Percentiles rank a stretch among this genome's conserved stretches.
phyloP scores from a whole-genome alignment of 2,113 vertebrate genomes.

The Sakesphorus luctuosus region DNA sequence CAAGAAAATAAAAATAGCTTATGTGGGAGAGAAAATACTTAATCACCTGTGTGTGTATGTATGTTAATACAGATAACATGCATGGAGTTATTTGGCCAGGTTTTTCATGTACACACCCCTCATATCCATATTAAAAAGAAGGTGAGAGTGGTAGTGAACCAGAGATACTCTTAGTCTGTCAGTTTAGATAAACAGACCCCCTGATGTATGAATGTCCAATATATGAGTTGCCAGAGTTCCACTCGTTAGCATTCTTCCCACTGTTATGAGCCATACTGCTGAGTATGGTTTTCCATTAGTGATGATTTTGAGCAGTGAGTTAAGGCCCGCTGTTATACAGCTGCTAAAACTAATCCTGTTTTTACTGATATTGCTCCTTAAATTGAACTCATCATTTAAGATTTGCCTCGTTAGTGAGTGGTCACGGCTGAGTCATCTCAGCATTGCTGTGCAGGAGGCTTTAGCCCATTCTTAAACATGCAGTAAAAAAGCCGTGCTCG shows the following conservation, averaged over 20 bases:
- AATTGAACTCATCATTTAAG: background rate
- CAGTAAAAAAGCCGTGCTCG: background rate
- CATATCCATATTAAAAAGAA: background rate
- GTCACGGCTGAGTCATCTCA: conserved; percentile 21
- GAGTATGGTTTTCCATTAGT: background rate
- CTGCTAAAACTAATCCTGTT: background rate
- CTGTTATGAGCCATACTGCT: background rate
- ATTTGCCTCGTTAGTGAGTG: conserved; percentile 1
- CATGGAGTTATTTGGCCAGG: background rate
- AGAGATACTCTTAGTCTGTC: background rate
- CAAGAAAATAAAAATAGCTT: background rate
- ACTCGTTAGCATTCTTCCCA: background rate
- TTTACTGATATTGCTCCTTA: background rate
- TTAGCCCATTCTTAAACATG: background rate
- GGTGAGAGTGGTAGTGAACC: background rate
- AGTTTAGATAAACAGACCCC: background rate
- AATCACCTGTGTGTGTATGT: background rate
- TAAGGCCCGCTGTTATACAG: background rate
- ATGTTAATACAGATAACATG: background rate
- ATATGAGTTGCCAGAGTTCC: background rate
- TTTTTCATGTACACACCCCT: background rate
- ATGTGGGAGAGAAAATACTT: background rate
- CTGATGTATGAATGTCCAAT: background rate
- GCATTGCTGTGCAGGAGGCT: background rate
- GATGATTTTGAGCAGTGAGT: background rate